Evolutionary conservation across 2,113 vertebrate species (phyloP).

Genomic region (Alouatta palliata): DNA sequence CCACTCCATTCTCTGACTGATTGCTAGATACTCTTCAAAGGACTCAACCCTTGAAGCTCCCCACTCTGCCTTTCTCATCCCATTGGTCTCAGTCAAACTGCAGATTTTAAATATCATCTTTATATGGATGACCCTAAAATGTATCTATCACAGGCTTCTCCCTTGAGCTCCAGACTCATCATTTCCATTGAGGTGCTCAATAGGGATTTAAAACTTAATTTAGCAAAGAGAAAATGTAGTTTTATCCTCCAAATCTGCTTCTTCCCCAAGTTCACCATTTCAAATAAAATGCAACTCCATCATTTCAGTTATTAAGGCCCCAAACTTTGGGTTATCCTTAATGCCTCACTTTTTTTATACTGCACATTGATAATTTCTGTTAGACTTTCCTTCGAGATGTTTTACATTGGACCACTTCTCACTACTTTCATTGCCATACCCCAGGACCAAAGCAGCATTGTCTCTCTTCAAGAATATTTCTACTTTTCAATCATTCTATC

Average conservation of each 20-base stretch:
- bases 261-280: background rate
- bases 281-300: background rate
- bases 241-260: background rate
- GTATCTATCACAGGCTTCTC: background rate
- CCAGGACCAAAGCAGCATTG: background rate
- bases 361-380: background rate
- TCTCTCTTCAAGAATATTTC: background rate
- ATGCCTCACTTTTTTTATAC: background rate
- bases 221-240: background rate
- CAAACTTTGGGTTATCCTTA: background rate
- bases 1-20: background rate
- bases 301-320: background rate
- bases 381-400: background rate
- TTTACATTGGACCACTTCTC: background rate
- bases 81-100: background rate
- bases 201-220: background rate
- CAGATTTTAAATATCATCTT: background rate
- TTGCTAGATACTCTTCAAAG: background rate
- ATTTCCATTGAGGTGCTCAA: background rate
- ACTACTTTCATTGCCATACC: background rate
- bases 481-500: background rate
- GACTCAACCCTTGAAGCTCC: background rate
- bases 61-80: background rate
- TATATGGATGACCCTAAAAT: background rate
- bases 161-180: background rate